Base-by-base conservation (phyloP, 1,140 invertebrate species). In the Spodoptera frugiperda region DNA sequence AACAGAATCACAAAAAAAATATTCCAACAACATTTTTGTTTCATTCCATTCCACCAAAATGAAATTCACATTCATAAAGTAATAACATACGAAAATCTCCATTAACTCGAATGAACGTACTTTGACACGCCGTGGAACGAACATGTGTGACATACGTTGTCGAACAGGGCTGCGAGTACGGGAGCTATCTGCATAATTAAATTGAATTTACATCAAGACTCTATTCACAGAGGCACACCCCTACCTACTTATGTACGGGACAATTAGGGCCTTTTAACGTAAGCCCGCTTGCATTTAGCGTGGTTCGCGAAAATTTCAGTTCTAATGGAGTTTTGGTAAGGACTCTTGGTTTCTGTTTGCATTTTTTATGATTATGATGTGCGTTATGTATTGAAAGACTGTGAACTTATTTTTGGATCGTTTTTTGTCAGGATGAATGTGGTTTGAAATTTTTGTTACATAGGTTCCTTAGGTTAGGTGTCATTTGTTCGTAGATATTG, bases 201-300 rank as follows among this genome's bases (percentile, higher is more conserved):
- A 76, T 76, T 76, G 74, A 68, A 76, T 67, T 76, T 55, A 76
- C 61, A 76, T 76, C 49, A 54, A 75, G 25, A 76, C 61, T 76
- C 72, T 39, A 76, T 68, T 67, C 63, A 63, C 72, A 21, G 48
- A 19, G 55, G 19, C 51, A 48, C 54, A 73, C 51, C 68, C 53
- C 30, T 57, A 46, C 57, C 71, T 74, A 75, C 72, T 75, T 75
- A 63, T 65, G 57, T 75, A 48, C 39, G 44, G 55, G 17, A 49
- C 72, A 75, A 75, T 75, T 75, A 75, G 57, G 12, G 53, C 46
- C 72, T 75, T 75, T 75, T 75, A 75, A 65, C 72, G 63, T 61
- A 74, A 74, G 51, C 68, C 30, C 49, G 25, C 68, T 15, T 53
- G 70, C 70, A 72, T 72, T 72, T 72, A 72, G 53, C 19, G 54